These are phyloP conservation scores for Lordiphosa mommai DNA, from an alignment of 1,140 invertebrate species.

Conservation along the genomic window DNA sequence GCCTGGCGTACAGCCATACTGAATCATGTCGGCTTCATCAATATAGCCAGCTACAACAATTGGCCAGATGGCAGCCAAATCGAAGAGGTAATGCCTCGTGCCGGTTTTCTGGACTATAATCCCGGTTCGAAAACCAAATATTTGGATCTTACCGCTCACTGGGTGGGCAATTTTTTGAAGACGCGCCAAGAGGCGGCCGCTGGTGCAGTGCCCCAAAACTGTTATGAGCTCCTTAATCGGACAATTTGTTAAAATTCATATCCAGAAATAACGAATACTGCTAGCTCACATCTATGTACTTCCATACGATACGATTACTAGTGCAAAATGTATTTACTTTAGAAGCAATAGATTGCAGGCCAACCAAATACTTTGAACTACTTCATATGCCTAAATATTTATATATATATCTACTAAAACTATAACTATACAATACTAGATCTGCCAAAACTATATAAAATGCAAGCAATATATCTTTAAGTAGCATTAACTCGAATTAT, in stretches of 20 bases:
- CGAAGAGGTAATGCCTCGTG: conserved; percentile 82
- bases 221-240: conserved; percentile 75
- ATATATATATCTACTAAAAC: conserved; percentile 34
- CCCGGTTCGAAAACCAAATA: conserved; percentile 82
- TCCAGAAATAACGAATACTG: conserved; percentile 14
- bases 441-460: conserved; percentile 38
- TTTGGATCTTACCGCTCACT: conserved; percentile 82
- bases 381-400: conserved; percentile 35
- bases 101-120: conserved; percentile 82
- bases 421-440: conserved; percentile 30
- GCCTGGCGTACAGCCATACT: conserved; percentile 82
- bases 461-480: conserved; percentile 38
- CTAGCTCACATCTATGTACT: conserved; percentile 1
- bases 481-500: conserved; percentile 24
- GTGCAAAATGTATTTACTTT: conserved; percentile 52
- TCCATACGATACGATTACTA: conserved; percentile 36
- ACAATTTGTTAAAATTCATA: conserved; percentile 72
- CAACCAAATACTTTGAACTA: conserved; percentile 65
- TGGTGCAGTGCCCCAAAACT: conserved; percentile 40
- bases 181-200: conserved; percentile 64
- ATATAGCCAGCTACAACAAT: conserved; percentile 83
- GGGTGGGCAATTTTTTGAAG: conserved; percentile 81
- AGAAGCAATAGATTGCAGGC: conserved; percentile 70
- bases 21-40: conserved; percentile 81
- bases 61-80: conserved; percentile 85